Percentiles rank a stretch among this genome's conserved stretches.
These are phyloP conservation scores for Drosophila arizonae DNA, from an alignment of 1,140 invertebrate species.

Conservation along the genomic window DNA sequence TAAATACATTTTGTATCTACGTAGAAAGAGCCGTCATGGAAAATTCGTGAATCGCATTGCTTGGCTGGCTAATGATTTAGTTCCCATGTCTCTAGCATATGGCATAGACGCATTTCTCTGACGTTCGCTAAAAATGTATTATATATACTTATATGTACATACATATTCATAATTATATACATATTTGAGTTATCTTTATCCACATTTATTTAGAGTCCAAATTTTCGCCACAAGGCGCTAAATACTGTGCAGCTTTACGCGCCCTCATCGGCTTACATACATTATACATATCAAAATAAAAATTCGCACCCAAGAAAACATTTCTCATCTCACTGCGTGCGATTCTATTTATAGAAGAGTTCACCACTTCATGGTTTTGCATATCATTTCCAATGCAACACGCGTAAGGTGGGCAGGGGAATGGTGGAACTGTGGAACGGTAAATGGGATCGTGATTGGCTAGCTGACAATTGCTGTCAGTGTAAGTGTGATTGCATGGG, in stretches of 20 bases:
- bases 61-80: constrained; percentile 23
- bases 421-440: neutral
- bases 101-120: constrained; percentile 33
- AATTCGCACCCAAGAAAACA: constrained; percentile 41
- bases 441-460: constrained; percentile 32
- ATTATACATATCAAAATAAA: constrained; percentile 68
- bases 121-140: constrained; percentile 4
- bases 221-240: constrained; percentile 40
- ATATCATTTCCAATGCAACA: constrained; percentile 76
- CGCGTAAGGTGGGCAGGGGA: neutral
- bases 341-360: constrained; percentile 66
- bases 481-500: constrained; percentile 4
- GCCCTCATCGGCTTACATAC: constrained; percentile 58
- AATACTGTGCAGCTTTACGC: constrained; percentile 67
- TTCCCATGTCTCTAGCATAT: constrained; percentile 28
- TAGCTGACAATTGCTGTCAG: constrained; percentile 8
- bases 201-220: constrained; percentile 41
- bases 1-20: constrained; percentile 41
- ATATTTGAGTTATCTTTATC: constrained; percentile 16
- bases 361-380: constrained; percentile 45
- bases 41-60: constrained; percentile 58
- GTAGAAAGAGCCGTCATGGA: constrained; percentile 57
- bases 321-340: constrained; percentile 59
- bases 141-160: constrained; percentile 25
- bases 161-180: constrained; percentile 10